Base-by-base conservation (phyloP, 1,140 invertebrate species). In the Trinorchestia longiramus region DNA sequence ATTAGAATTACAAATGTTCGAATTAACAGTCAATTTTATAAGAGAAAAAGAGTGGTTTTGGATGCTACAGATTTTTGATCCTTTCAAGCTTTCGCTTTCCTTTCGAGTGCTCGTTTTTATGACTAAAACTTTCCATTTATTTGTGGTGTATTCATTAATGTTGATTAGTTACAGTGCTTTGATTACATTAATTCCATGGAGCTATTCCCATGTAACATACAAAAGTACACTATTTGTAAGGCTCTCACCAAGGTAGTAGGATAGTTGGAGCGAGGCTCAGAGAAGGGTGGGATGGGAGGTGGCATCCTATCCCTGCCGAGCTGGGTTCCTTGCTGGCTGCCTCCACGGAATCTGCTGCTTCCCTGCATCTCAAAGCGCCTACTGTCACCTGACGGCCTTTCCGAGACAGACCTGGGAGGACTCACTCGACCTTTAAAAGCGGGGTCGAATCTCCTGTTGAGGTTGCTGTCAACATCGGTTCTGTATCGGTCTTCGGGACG, bases 251-350 rank as follows among this genome's bases (percentile, higher is more conserved):
- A 77, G 36, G 91, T 96, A 45, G 96, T 95, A 41, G 96, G 96
- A 95, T 96, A 96, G 36, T 95, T 92, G 36, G 96, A 96, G 19
- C 96, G 95, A 28, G 96, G 95, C 47, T 90, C 94, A 8, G 96
- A 96, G 95, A 96, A 96, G 44, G 96, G 96, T 40, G 96, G 96
- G 41, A 96, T 95, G 42, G 96, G 96, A 3, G 96, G 95, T 1
- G 96, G 96, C 95, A 96, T 96, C 41, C 95, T 96, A 62, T 41
- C 96, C 95, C 92, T 87, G 57, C 57, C 77, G 45, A 95, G 36
- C 95, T 95, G 95, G 11, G 95, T 77, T 23, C 87, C 87, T 28
- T 77, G 43, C 95, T 91, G 47, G 43, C 95, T 43, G n/a, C 95
- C 88, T n/a, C 88, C 87, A 6, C 44, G 43, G 95, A 87, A 95